Evolutionary conservation across 2,888 invertebrate genomes (phyloP).

Genomic region (Sarcophaga rosellei): DNA sequence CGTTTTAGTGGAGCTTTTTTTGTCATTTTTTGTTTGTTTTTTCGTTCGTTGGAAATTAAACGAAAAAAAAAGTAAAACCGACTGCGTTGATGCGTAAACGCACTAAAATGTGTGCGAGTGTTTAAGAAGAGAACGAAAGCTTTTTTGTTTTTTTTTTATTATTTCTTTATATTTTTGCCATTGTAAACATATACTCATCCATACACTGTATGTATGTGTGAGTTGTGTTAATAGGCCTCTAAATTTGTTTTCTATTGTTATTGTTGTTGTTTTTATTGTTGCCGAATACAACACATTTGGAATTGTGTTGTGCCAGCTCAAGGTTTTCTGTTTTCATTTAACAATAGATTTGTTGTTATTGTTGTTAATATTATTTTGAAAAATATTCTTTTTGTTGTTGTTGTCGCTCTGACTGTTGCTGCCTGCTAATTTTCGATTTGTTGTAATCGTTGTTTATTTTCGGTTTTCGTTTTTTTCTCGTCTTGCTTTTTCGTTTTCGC

Average conservation of each 20-base stretch:
- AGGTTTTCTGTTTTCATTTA: conserved; percentile 63
- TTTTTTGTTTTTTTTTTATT: conserved; percentile 18
- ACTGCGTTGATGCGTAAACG: background rate
- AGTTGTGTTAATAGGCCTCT: background rate
- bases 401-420: conserved; percentile 27
- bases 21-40: background rate
- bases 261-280: conserved; percentile 42
- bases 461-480: background rate
- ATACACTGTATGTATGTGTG: background rate
- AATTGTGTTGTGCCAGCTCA: conserved; percentile 71
- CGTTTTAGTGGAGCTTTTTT: conserved; percentile 35
- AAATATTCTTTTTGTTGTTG: conserved; percentile 23
- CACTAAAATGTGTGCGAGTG: background rate
- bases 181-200: no score
- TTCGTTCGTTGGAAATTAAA: background rate
- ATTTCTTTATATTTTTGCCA: background rate
- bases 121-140: background rate
- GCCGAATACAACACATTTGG: conserved; percentile 63
- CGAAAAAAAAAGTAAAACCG: background rate
- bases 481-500: conserved; percentile 12
- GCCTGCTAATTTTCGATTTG: conserved; percentile 26
- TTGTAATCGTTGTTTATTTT: conserved; percentile 15
- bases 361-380: conserved; percentile 7
- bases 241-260: background rate
- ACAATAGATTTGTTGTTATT: conserved; percentile 21